Evolutionary conservation across 2,888 invertebrate species (phyloP), one percentile per base, ranked within the genome.

Genomic region (Calameuta pallipes): DNA sequence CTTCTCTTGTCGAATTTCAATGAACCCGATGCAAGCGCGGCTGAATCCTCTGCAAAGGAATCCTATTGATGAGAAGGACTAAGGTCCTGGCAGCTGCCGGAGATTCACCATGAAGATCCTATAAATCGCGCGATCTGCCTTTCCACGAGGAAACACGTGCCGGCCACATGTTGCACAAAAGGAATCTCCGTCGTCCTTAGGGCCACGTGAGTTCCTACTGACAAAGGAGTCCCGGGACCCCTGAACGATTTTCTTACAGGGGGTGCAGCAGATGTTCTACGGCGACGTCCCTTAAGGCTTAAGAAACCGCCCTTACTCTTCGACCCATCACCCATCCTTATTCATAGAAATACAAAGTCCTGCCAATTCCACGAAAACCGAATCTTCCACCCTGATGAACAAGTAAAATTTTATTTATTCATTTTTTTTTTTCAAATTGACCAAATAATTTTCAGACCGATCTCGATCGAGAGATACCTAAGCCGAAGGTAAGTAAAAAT

Each of bases 111-210:
- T 81, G 76, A 82, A 75, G 83, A 86, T 87, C 83, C 83, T 83
- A 87, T 85, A 86, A 86, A 88, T 87, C 85, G 83, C 83, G 77
- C 79, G 77, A 81, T 83, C 75, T 81, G 83, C 82, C 83, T 82
- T 84, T 81, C 83, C 82, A 80, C 81, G 79, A 85, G 84, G 87
- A 89, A 89, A 91, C 91, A 91, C 91, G 91, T 91, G 91, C 89
- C 90, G 77, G 87, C 90, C 91, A 91, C 90, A 91, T 91, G 90
- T 90, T 90, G 90, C 89, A 88, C 86, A 90, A 90, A 88, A 81
- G 86, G 87, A 89, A 89, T 89, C 89, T 83, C 85, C 82, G 77
- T 82, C 86, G 85, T 87, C 85, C 86, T 84, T 87, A 85, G 80
- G 84, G 82, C 82, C 84, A 83, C 84, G 80, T 82, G 81, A 84